Conservation (phyloP, 35 echinoderm and acorn worm species). For the Ophiothrix spiculata region DNA sequence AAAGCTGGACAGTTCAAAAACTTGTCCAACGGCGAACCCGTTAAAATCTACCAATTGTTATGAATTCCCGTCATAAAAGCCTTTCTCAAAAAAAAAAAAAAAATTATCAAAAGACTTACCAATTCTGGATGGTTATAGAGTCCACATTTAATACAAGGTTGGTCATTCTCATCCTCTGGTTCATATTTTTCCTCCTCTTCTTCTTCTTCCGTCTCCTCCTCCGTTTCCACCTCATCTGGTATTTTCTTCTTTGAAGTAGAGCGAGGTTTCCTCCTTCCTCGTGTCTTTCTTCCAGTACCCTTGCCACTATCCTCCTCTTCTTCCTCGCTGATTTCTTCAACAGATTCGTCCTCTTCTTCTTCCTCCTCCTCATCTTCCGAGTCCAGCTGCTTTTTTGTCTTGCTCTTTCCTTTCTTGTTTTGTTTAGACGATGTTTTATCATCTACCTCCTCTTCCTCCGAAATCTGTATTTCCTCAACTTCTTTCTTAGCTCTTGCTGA, state of each 20-base stretch:
- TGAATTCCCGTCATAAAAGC: too few relatives aligned
- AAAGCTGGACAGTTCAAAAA: too few relatives aligned
- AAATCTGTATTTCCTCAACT: not conserved
- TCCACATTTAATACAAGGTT: slow-evolving; percentile 84
- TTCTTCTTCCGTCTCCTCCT: slow-evolving; percentile 21
- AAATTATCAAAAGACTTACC: too few relatives aligned
- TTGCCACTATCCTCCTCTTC: slow-evolving; percentile 31
- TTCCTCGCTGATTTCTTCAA: not conserved
- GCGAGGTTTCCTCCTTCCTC: slow-evolving; percentile 19
- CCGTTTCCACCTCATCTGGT: not conserved
- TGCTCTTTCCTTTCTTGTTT: slow-evolving; percentile 27
- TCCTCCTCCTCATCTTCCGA: slow-evolving; percentile 9
- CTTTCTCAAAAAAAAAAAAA: too few relatives aligned
- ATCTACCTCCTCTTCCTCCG: not conserved
- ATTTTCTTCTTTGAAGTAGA: not conserved
- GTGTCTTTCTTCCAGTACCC: not conserved
- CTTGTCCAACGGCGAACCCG: too few relatives aligned
- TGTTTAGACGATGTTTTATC: not conserved
- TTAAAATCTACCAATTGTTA: too few relatives aligned
- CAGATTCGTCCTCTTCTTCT: slow-evolving; percentile 19
- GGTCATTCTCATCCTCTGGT: slow-evolving; percentile 63
- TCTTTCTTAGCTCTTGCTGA: not conserved
- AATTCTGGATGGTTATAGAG: slow-evolving; percentile 84
- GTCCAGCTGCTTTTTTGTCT: slow-evolving; percentile 41
- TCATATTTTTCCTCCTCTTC: slow-evolving; percentile 26